Percentiles rank a stretch among this genome's conserved stretches.
Conservation (phyloP, 2,888 invertebrate species). For the Frankliniella fusca region DNA sequence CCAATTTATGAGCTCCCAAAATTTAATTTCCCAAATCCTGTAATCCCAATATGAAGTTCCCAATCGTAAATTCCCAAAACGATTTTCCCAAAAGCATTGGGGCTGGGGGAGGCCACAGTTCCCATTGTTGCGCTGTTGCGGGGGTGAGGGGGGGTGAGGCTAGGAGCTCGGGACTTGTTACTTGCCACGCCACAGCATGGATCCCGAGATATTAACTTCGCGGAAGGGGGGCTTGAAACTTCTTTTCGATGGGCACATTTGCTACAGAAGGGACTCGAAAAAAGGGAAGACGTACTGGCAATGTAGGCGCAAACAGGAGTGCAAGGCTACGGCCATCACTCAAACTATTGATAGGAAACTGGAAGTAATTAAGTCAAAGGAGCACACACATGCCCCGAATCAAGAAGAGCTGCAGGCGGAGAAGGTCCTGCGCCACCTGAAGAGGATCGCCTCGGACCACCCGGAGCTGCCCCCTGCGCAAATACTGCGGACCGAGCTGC, state of each 20-base stretch:
- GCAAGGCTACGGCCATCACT: slow-evolving; percentile 2
- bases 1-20: too few species aligned
- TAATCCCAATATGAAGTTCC: too few species aligned
- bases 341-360: neutral
- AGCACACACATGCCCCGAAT: slow-evolving; percentile 1
- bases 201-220: neutral
- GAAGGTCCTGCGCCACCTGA: neutral
- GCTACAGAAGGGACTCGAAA: neutral
- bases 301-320: neutral
- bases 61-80: too few species aligned
- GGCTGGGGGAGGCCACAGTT: too few species aligned
- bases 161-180: too few species aligned
- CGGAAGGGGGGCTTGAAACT: neutral
- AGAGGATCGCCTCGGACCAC: neutral
- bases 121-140: too few species aligned
- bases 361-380: neutral
- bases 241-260: neutral
- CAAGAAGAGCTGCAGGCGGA: neutral
- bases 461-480: slow-evolving; percentile 7
- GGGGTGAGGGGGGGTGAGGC: too few species aligned
- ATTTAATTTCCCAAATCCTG: too few species aligned
- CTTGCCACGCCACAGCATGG: too few species aligned
- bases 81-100: too few species aligned
- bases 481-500: slow-evolving; percentile 2
- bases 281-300: too few species aligned